Evolutionary conservation across 2,113 vertebrate species (phyloP), one percentile per base, ranked within the genome.

Genomic region (Anthoscopus minutus): DNA sequence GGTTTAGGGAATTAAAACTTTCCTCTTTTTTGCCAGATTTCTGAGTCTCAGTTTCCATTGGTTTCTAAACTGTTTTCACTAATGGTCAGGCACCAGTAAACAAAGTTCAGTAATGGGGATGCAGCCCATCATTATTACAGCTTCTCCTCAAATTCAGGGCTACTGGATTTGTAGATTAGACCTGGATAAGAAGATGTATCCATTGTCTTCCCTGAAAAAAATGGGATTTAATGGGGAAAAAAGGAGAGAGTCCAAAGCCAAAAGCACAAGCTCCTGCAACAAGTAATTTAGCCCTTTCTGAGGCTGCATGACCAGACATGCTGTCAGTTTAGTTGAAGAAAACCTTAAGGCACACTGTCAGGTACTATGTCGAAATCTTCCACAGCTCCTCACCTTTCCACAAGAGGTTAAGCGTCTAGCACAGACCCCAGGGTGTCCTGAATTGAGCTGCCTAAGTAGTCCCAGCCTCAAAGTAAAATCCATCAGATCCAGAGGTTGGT

Each of bases 191-290:
- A 61, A 42, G 48, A 84, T 13, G 2, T 6, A 78, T 51, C 16
- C 11, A 44, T 18, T 45, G 6, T 79, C 30, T 54, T 85, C 14
- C 25, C 37, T 54, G 20, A 65, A 19, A n/a, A 51, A 79, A 74
- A 19, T 0, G 1, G 11, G 25, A 66, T 24, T 78, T 15, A 61
- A 54, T 13, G 9, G 27, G 42, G 16, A 20, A 37, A 1, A 2
- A 84, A 81, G 21, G 19, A 82, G 1, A 3, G 11, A 27, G 14
- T 28, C 11, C 27, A 77, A 71, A 80, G 44, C 13, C 31, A 71
- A 64, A 76, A 86, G 53, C 23, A 37, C 15, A 65, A 54, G 6
- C 9, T 58, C 15, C 38, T 82, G 14, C 38, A 67, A 31, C 15
- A 31, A 70, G 23, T 60, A 33, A 65, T 60, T 86, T 50, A 87